Base-by-base conservation (phyloP, 2,888 invertebrate species). In the Himalopsyche kuldschensis region DNA sequence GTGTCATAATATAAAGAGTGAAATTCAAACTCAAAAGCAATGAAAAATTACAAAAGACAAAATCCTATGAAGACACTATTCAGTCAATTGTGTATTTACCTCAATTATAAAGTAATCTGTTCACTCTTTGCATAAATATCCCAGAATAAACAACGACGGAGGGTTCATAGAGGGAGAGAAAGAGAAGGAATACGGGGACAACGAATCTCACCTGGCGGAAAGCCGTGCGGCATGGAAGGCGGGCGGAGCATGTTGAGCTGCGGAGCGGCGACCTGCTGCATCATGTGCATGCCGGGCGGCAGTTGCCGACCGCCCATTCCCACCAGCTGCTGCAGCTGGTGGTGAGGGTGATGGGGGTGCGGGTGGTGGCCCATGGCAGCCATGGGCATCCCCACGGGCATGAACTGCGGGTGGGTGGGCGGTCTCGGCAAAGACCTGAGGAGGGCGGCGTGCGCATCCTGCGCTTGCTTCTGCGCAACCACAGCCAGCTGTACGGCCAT, bases 401-500 rank as follows among this genome's bases (percentile, higher is more conserved):
- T 79, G 24, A 78, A 80, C 63, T 79, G 82, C 4, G 84, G 82
- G 69, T 69, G 69, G 15, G 83, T 80, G 88, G 89, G 91, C 90
- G 90, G 91, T 89, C 90, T 90, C 89, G 90, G 88, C 87, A 89
- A 87, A 88, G 88, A 88, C 88, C 88, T 88, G 20, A 86, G 89
- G 87, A 88, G 88, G 88, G 87, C 86, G 86, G 86, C 85, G 85
- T 87, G 86, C 85, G 87, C 87, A 86, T 87, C 87, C 86, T 87
- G 87, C 82, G 88, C 87, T 85, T 90, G 90, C 88, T 90, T 90
- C 75, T 90, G 90, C 86, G 90, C 89, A 85, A 90, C 89, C 82
- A 88, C 91, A 84, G 91, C 90, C 87, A 91, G 92, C 78, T 90
- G 92, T 86, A 90, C 93, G 80, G 90, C 90, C 90, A 92, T 91